These are phyloP conservation scores for Lasiurus cinereus DNA, from an alignment of 2,113 vertebrate genomes.

Conservation along the genomic window DNA sequence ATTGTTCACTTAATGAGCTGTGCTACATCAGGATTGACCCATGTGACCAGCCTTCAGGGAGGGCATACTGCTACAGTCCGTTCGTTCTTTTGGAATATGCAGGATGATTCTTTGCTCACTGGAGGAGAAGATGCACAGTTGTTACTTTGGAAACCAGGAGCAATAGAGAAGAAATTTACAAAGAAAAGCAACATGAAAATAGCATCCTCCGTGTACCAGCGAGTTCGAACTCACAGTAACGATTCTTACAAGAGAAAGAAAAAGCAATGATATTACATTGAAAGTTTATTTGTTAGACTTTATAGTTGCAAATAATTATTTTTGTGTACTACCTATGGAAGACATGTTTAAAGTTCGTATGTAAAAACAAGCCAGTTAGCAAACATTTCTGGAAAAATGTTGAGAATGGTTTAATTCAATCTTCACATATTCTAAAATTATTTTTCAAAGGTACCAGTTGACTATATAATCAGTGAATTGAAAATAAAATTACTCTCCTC, in stretches of 20 bases:
- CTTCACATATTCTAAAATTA: constrained; percentile 56
- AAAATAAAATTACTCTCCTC: constrained; percentile 67
- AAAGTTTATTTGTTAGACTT: constrained; percentile 6
- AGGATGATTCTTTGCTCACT: constrained; percentile 89
- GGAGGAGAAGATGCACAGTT: constrained; percentile 96
- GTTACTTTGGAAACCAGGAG: constrained; percentile 93
- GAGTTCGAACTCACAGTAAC: constrained; percentile 90
- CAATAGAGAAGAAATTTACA: constrained; percentile 83
- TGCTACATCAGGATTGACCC: constrained; percentile 81
- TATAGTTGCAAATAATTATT: constrained; percentile 21
- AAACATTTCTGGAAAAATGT: constrained; percentile 10
- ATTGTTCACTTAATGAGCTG: constrained; percentile 91
- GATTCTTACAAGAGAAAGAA: constrained; percentile 85
- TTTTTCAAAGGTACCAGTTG: constrained; percentile 47
- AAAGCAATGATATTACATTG: constrained; percentile 70
- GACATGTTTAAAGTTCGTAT: background rate
- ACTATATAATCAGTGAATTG: constrained; percentile 66
- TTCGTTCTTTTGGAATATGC: constrained; percentile 92
- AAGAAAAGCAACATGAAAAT: constrained; percentile 91
- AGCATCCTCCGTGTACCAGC: constrained; percentile 90
- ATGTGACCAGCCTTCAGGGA: constrained; percentile 86
- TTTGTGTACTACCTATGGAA: constrained; percentile 7
- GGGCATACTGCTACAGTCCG: constrained; percentile 92
- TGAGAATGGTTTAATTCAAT: constrained; percentile 57
- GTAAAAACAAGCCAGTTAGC: constrained; percentile 44